Evolutionary conservation across 37 sponge, comb jelly and placozoan species (phyloP).

Genomic region (Geodia barretti): DNA sequence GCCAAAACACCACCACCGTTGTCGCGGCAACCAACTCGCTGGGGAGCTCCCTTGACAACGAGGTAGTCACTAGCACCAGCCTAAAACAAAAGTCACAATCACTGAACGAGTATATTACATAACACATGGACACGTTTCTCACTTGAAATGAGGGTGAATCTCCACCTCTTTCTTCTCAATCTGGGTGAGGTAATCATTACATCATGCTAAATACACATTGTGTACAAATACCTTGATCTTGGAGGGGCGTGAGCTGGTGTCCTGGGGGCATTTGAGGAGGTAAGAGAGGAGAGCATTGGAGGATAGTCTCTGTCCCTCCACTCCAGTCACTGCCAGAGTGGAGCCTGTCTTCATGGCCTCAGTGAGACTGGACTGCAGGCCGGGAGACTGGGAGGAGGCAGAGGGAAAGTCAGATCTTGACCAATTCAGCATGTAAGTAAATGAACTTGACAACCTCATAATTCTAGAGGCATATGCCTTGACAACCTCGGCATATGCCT

Average conservation of each 20-base stretch:
- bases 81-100: too few species aligned
- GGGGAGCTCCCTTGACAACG: neutral
- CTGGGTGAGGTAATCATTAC: slow-evolving; percentile 38
- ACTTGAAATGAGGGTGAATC: slow-evolving; percentile 64
- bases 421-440: too few species aligned
- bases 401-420: neutral
- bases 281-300: neutral
- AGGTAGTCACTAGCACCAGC: slow-evolving; percentile 19
- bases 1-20: slow-evolving; percentile 52
- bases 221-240: neutral
- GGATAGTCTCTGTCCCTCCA: slow-evolving; percentile 6
- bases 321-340: slow-evolving; percentile 45
- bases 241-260: too few species aligned
- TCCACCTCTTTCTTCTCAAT: slow-evolving; percentile 66
- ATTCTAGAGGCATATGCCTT: too few species aligned
- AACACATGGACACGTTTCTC: neutral
- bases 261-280: slow-evolving; percentile 1
- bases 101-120: neutral
- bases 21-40: neutral
- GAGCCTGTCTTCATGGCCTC: slow-evolving; percentile 46
- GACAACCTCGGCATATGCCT: too few species aligned
- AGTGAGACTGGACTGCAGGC: neutral
- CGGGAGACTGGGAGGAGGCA: neutral
- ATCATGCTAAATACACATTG: too few species aligned
- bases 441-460: too few species aligned